Conservation (phyloP, 92 coral and sea anemone genomes). For the Palythoa heliodiscus region DNA sequence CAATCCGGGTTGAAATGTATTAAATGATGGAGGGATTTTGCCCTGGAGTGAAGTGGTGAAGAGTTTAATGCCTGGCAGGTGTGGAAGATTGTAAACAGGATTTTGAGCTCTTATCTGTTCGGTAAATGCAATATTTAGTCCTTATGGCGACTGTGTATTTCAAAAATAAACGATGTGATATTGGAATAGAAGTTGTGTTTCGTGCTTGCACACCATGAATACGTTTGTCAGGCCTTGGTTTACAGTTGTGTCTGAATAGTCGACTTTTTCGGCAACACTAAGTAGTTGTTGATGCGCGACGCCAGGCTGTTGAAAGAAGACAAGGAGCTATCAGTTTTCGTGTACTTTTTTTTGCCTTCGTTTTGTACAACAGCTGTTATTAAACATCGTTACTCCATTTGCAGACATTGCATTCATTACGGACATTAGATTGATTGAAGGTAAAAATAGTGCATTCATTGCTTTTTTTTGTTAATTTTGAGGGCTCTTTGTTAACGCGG, state of each 20-base stretch:
- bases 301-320: background rate
- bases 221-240: background rate
- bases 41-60: background rate
- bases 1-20: background rate
- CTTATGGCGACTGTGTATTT: slow-evolving; percentile 21
- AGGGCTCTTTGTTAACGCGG: background rate
- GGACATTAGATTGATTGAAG: background rate
- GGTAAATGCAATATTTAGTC: background rate
- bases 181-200: slow-evolving; percentile 1
- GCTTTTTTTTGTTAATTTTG: background rate
- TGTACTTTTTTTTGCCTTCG: background rate
- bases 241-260: background rate
- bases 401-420: background rate
- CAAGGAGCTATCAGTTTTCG: background rate
- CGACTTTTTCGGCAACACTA: background rate
- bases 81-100: background rate
- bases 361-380: slow-evolving; percentile 15
- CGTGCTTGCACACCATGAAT: background rate
- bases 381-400: background rate
- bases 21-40: background rate
- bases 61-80: slow-evolving; percentile 23
- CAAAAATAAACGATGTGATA: slow-evolving; percentile 19
- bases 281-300: slow-evolving; percentile 16
- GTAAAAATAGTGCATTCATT: background rate
- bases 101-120: slow-evolving; percentile 2